Conservation (phyloP, 2,888 invertebrate species). For the Dendrolimus houi region DNA sequence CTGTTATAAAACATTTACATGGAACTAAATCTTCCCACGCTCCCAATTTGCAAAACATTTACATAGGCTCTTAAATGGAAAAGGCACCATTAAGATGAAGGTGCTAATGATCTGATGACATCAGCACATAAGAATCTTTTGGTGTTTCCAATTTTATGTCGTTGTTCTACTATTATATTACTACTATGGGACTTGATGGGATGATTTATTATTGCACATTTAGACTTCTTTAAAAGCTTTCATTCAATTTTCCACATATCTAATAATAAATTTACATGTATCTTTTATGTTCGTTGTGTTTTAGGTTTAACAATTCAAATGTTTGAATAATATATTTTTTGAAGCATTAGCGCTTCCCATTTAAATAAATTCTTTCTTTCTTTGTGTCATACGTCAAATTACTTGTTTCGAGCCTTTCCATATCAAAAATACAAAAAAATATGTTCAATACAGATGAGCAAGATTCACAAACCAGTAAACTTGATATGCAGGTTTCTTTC, state of each 20-base stretch:
- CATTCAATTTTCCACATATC: not conserved
- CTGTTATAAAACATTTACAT: not conserved
- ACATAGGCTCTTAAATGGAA: conserved; percentile 10
- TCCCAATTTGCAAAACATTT: conserved; percentile 13
- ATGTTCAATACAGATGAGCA: no score
- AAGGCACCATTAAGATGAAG: conserved; percentile 6
- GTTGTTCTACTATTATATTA: not conserved
- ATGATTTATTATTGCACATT: not conserved
- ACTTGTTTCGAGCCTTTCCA: no score
- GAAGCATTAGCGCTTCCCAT: no score
- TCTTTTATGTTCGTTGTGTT: no score
- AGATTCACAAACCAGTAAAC: no score
- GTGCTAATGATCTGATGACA: not conserved
- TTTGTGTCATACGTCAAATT: no score
- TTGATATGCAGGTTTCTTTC: no score
- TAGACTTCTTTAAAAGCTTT: not conserved
- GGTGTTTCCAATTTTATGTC: not conserved
- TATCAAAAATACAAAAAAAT: no score
- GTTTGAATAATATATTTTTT: no score
- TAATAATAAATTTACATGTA: not conserved
- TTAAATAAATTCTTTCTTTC: no score
- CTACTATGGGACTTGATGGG: not conserved
- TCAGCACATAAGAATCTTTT: not conserved
- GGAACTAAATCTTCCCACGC: conserved; percentile 10
- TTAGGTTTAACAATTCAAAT: no score